Base-by-base conservation (phyloP, 2,888 invertebrate species). In the Pecten maximus region DNA sequence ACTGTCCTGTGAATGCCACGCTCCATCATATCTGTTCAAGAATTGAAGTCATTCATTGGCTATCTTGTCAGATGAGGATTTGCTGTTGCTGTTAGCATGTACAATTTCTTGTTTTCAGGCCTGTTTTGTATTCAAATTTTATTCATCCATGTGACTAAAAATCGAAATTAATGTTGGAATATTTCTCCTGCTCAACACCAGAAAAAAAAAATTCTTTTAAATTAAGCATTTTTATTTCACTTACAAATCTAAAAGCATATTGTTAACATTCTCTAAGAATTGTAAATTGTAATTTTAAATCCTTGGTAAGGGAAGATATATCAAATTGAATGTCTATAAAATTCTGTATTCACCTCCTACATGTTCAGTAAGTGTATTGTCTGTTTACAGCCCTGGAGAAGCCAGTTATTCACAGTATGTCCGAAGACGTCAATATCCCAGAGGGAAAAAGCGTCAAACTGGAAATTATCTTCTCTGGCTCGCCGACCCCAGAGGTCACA, bases 381-480 rank as follows among this genome's bases (percentile, higher is more conserved):
- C 35, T 40, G 8, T 90, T 93, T 97, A 48, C 96, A 98, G 98
- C 98, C 90, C 96, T 97, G 92, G 97, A 97, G 94, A 95, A 94
- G 89, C 96, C 96, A 40, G 93, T 94, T 40, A 95, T 96, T 90
- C 94, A 94, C 88, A 95, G 96, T 89, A 94, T 94, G n/a, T 94
- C 96, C 54, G 94, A 94, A 87, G 96, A 96, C 92, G 91, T 94
- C n/a, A 93, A 94, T 3, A 95, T 94, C 35, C 94, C 95, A 39
- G 96, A 96, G 90, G 96, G 96, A 87, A 95, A 96, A 91, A 94
- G 95, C 6, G 94, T 96, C 88, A 94, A 93, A 88, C 92, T 97
- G 88, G 95, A 96, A 92, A 95, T 95, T 89, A 93, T 94, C 87
- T 97, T 96, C 94, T 95, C 95, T n/a, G 96, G 96, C 10, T 96